Percentiles rank a stretch among this genome's conserved stretches.
These are phyloP conservation scores for Dicaeum eximium DNA, from an alignment of 2,113 vertebrate species.

Conservation along the genomic window DNA sequence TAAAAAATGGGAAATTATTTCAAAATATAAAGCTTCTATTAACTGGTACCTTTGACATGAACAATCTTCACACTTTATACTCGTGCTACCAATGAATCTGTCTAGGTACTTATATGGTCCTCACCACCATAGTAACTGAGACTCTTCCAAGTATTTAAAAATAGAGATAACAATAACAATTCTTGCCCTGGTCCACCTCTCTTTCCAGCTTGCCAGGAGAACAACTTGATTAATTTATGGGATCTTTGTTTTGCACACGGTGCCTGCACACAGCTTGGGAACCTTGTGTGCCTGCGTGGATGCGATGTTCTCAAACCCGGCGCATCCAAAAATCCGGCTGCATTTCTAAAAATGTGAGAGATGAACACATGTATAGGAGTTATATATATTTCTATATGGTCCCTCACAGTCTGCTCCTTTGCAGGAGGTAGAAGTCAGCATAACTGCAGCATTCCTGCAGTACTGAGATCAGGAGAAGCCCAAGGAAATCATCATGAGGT, in stretches of 20 bases:
- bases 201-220: background rate
- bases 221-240: conserved; percentile 41
- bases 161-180: conserved; percentile 60
- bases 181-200: background rate
- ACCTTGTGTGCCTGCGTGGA: background rate
- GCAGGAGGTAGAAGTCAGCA: background rate
- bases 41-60: background rate
- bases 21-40: background rate
- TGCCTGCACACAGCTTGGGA: background rate
- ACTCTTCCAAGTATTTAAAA: conserved; percentile 59
- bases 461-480: background rate
- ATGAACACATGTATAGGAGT: background rate
- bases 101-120: conserved; percentile 56
- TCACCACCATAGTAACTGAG: background rate
- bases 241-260: background rate
- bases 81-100: background rate
- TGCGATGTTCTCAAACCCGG: background rate
- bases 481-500: background rate
- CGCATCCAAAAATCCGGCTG: background rate
- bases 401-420: background rate
- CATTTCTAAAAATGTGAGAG: background rate
- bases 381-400: background rate
- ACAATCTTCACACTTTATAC: background rate
- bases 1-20: background rate
- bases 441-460: background rate